A percentile compares a stretch with the other conserved stretches of the same genome.
Conservation (phyloP, 1,140 invertebrate species). For the Polypedilum pembai region DNA sequence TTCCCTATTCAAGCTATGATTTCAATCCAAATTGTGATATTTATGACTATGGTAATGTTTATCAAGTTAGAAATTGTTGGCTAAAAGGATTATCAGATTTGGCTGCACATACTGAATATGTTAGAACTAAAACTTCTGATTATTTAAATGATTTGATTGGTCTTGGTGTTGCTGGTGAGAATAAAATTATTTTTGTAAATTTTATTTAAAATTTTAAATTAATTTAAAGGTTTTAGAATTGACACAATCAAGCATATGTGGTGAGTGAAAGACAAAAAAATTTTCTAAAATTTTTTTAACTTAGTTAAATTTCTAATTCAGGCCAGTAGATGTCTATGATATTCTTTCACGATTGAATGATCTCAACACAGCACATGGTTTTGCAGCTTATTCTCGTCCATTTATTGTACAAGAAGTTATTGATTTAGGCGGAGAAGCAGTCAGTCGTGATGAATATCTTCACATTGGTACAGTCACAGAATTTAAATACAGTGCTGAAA, state of each 20-base stretch:
- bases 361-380: slow-evolving; percentile 53
- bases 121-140: slow-evolving; percentile 57
- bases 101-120: slow-evolving; percentile 55
- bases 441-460: slow-evolving; percentile 55
- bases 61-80: slow-evolving; percentile 61
- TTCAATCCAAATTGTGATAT: slow-evolving; percentile 48
- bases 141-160: slow-evolving; percentile 63
- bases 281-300: too few species aligned
- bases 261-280: too few species aligned
- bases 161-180: slow-evolving; percentile 60
- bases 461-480: slow-evolving; percentile 63
- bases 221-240: background rate
- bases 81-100: slow-evolving; percentile 65
- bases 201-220: too few species aligned
- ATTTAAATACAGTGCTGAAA: slow-evolving; percentile 49
- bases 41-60: slow-evolving; percentile 43
- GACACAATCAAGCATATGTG: slow-evolving; percentile 68
- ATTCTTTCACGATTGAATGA: slow-evolving; percentile 56
- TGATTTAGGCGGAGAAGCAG: slow-evolving; percentile 58
- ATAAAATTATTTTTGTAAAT: slow-evolving; percentile 45
- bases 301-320: too few species aligned
- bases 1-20: slow-evolving; percentile 49
- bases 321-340: slow-evolving; percentile 50
- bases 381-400: slow-evolving; percentile 50
- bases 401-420: slow-evolving; percentile 78